Evolutionary conservation across 1,140 invertebrate species (phyloP), one percentile per base, ranked within the genome.

Genomic region (Aphelenchoides fujianensis): DNA sequence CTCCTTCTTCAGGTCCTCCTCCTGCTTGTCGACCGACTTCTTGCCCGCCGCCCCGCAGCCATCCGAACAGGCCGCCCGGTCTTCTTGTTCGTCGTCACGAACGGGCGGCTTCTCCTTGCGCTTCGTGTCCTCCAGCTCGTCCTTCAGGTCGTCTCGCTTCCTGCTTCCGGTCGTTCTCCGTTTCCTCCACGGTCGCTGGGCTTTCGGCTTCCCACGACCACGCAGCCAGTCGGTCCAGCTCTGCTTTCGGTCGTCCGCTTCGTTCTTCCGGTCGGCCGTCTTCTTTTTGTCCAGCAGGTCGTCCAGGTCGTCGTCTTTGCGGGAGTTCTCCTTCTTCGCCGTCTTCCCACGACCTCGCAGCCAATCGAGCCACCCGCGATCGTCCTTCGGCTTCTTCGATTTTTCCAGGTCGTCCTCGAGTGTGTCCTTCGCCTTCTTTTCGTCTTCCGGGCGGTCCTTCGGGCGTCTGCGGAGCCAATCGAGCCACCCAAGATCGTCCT

Each of bases 251-350:
- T 48, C 23, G 41, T 48, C 41, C 41, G 12, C 23, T 48, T 48
- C 41, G 12, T 59, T 23, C 23, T 48, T 48, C 41, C 12, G 23
- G 23, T 48, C 41, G 23, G 12, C 41, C 23, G 12, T 48, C 23
- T 48, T 59, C 7, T 5, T 59, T 59, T 59, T 19, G 5, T 59
- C 34, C 12, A 59, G 55, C 5, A 59, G 55, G 23, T 59, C 55
- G 55, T 59, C 55, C 5, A 59, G 7, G 41, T 48, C 41, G 23
- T 48, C 41, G 23, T 48, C 41, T 48, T 48, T 48, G 23, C 12
- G 23, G 41, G 12, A 16, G 12, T 48, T 12, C 12, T 48, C 41
- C 23, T 23, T 48, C 41, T 48, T 48, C 12, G 41, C 23, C 23
- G 5, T 59, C 5, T 59, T 59, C 7, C 34, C 34, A 7, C 55